Base-by-base conservation (phyloP, 2,888 invertebrate species). In the Carpatolechia fugitivella region DNA sequence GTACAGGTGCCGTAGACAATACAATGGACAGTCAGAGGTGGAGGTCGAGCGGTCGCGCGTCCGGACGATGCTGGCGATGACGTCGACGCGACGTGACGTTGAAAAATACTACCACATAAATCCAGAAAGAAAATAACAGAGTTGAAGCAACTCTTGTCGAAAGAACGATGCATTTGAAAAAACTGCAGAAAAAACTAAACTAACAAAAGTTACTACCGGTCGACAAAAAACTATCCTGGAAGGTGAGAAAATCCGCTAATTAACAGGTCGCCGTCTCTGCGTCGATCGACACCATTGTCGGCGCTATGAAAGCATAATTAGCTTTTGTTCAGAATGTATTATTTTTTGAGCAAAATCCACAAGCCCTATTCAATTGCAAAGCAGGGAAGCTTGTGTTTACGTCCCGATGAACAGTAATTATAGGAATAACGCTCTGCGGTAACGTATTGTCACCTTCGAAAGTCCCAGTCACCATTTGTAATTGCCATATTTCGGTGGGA, bases 161-260 rank as follows among this genome's bases (percentile, higher is more conserved):
- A 55, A 50, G 30, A 46, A 46, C 20, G 41, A 51, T 18, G 49
- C 44, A 54, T 31, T 33, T 40, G 38, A 57, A 65, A 68, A 66
- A 70, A 73, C 62, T 57, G 55, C 47, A 53, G 33, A 56, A 72
- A 74, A 75, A 78, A 73, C 61, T 54, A 67, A 70, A 72, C 67
- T 64, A 70, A 61, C 62, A 64, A 70, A 66, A 65, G 64, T 64
- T 57, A 64, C 61, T 57, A 61, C 62, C 60, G 58, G 20, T 48
- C 56, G 59, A 68, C 70, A 80, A 82, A 82, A 82, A 81, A 79
- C 64, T 63, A 69, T 69, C 70, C 74, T 80, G 64, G 61, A 67
- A 88, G 88, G 89, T 90, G 89, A 88, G 89, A 90, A 89, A 87
- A 81, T 84, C 80, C 66, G 72, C 75, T 88, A 89, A 89, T 90